These are phyloP conservation scores for Paedocypris micromegethes DNA, from an alignment of 2,797 vertebrate genomes.

Conservation along the genomic window DNA sequence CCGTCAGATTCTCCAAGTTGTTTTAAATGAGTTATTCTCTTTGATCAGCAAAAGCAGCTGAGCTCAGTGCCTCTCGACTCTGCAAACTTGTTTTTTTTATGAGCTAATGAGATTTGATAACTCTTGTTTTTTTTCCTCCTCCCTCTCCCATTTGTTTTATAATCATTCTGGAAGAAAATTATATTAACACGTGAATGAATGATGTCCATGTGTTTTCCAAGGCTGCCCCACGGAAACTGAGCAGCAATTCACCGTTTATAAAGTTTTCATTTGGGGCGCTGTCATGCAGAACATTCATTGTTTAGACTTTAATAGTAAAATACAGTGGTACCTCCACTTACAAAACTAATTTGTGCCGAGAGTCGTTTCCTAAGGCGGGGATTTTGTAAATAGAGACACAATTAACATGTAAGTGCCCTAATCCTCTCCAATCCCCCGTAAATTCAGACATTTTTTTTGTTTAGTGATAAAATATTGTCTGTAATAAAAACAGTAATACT, in stretches of 20 bases:
- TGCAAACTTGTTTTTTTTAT: constrained; percentile 50
- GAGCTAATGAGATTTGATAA: constrained; percentile 52
- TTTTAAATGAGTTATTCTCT: constrained; percentile 53
- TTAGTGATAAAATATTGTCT: too few species aligned
- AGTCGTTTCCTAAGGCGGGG: too few species aligned
- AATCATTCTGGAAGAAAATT: constrained; percentile 32
- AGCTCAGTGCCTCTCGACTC: constrained; percentile 47
- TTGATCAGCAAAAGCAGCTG: constrained; percentile 56
- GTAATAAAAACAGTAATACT: too few species aligned
- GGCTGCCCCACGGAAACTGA: constrained; percentile 26
- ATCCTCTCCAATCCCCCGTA: too few species aligned
- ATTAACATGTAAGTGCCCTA: too few species aligned
- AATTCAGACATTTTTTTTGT: too few species aligned
- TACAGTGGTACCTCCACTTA: too few species aligned
- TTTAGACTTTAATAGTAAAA: too few species aligned
- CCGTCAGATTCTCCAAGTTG: constrained; percentile 19
- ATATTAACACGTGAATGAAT: constrained; percentile 36
- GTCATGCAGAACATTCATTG: too few species aligned
- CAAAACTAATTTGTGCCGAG: too few species aligned
- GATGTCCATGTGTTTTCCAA: constrained; percentile 31
- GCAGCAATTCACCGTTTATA: not conserved
- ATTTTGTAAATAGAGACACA: too few species aligned
- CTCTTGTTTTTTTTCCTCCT: constrained; percentile 14
- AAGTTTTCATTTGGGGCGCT: too few species aligned
- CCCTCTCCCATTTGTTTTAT: constrained; percentile 33